These are phyloP conservation scores for Trachymyrmex septentrionalis DNA, from an alignment of 1,140 invertebrate genomes.

Conservation along the genomic window DNA sequence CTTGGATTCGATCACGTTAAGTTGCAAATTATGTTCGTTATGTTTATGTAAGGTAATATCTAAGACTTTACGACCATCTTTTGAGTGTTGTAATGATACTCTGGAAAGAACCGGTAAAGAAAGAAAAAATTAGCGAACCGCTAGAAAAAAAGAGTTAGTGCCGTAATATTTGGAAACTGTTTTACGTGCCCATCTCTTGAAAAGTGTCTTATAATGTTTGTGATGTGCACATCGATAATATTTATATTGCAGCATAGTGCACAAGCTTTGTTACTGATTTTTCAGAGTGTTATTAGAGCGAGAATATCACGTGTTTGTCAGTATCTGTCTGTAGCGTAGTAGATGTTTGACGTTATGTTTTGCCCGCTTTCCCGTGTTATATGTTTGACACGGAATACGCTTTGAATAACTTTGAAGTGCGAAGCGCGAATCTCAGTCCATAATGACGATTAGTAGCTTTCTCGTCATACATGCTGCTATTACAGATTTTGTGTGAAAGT, in stretches of 20 bases:
- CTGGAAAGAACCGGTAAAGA: not conserved
- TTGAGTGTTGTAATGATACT: not conserved
- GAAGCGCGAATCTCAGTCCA: constrained; percentile 14
- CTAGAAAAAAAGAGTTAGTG: not conserved
- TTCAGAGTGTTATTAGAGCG: constrained; percentile 15
- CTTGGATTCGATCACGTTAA: not conserved
- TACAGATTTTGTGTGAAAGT: not conserved
- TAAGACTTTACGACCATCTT: constrained; percentile 12
- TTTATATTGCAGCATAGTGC: constrained; percentile 45
- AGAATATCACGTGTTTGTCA: not conserved
- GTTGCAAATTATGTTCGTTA: not conserved
- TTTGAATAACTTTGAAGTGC: not conserved
- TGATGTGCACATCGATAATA: constrained; percentile 14
- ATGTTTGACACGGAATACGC: not conserved
- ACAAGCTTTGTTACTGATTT: constrained; percentile 49
- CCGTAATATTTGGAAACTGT: not conserved
- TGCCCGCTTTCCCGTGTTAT: constrained; percentile 13
- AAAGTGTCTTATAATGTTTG: constrained; percentile 55
- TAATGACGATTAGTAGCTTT: not conserved
- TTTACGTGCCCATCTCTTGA: constrained; percentile 39
- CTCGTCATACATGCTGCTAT: not conserved
- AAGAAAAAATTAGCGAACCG: not conserved
- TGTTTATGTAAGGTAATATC: not conserved
- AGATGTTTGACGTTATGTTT: constrained; percentile 38
- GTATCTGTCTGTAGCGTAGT: not conserved